Base-by-base conservation (phyloP, 2,888 invertebrate species). In the Argyresthia goedartella region DNA sequence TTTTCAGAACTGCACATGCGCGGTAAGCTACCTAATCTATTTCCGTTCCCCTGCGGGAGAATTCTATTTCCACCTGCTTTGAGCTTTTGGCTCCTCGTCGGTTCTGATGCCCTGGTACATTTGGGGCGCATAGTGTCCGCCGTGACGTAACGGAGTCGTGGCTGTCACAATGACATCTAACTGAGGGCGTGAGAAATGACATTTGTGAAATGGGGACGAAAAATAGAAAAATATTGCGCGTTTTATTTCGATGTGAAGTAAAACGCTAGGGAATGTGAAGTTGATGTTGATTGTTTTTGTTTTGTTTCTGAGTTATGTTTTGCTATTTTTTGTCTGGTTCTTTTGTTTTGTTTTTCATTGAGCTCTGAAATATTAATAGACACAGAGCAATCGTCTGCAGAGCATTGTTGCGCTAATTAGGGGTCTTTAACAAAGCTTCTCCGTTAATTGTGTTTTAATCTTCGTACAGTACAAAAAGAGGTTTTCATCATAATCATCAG, bases 141-240 rank as follows among this genome's bases (percentile, higher is more conserved):
- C 71, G 78, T 87, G 87, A 87, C 87, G 85, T 81, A 84, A 77
- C 64, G 65, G 84, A 84, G 74, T 69, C 69, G 68, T 69, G 65
- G 63, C 71, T 64, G 67, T 64, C 73, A 72, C 53, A 58, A 62
- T 65, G 70, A 67, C 63, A 58, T 59, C 13, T 34, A 13, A n/a
- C n/a, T 45, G 48, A 45, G 49, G 47, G 53, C 9, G 4, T 13
- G 36, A 15, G 46, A 36, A 53, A 49, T 4, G 10, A 48, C 8
- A 25, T 2, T 25, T 44, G 34, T 16, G 49, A 33, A 51, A 9
- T 35, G n/a, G 3, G 15, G 25, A 33, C 39, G 36, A 45, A 16
- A 6, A 8, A 39, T 9, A 14, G 36, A 45, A 16, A 6, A 8
- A 39, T 9, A 14, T 36, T 14, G 8, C 49, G n/a, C 13, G 16